These are phyloP conservation scores for Limonius californicus DNA, from an alignment of 1,140 invertebrate species.

Conservation along the genomic window DNA sequence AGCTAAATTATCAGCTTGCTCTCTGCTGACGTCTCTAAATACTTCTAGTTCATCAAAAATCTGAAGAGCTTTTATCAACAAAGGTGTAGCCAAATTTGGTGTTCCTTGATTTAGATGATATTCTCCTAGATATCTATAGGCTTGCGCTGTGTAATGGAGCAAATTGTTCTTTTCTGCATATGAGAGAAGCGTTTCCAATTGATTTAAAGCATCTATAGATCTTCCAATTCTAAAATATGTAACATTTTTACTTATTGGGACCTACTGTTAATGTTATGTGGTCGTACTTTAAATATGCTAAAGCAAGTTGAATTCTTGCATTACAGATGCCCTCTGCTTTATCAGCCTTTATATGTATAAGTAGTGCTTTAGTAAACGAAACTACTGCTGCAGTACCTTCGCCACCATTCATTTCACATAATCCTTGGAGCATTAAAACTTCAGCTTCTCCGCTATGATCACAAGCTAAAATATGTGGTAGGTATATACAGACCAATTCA, in stretches of 20 bases:
- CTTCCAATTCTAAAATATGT: constrained; percentile 32
- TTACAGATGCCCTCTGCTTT: constrained; percentile 49
- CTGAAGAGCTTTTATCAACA: constrained; percentile 36
- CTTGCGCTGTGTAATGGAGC: constrained; percentile 36
- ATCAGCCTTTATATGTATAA: constrained; percentile 45
- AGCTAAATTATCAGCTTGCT: constrained; percentile 38
- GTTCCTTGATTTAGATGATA: constrained; percentile 37
- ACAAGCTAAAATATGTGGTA: constrained; percentile 42
- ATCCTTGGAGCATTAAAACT: constrained; percentile 50
- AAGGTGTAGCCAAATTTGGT: constrained; percentile 35
- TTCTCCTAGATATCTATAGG: constrained; percentile 41
- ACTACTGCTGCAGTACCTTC: constrained; percentile 49
- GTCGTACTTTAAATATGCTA: constrained; percentile 39
- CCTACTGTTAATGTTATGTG: too few relatives aligned
- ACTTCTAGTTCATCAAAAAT: constrained; percentile 36
- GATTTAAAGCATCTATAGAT: constrained; percentile 28
- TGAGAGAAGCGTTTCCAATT: constrained; percentile 33
- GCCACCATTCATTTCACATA: constrained; percentile 49
- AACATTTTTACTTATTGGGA: too few relatives aligned
- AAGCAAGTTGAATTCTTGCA: constrained; percentile 49
- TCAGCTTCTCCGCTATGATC: constrained; percentile 48
- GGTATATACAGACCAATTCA: too few relatives aligned
- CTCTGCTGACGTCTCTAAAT: constrained; percentile 28
- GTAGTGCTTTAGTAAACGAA: constrained; percentile 48
- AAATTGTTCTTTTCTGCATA: constrained; percentile 35